Conservation (phyloP, 2,888 invertebrate genomes). For the Diarsia dahlii region DNA sequence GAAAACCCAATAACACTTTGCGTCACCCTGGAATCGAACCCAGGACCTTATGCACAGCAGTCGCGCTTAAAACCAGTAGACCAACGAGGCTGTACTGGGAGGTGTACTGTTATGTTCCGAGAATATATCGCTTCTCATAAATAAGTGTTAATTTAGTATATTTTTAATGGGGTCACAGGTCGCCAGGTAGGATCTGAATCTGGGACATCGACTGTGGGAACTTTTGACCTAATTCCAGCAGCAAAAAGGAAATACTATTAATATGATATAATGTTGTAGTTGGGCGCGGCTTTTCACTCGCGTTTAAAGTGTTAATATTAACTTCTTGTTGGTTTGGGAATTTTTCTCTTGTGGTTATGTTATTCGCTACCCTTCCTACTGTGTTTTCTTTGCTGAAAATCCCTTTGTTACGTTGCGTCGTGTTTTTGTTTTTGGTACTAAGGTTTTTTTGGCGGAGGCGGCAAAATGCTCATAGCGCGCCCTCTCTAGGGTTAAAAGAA, state of each 20-base stretch:
- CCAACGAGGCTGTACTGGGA: too few species aligned
- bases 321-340: not conserved
- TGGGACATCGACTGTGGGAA: constrained; percentile 46
- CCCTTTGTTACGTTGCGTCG: not conserved
- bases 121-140: constrained; percentile 6
- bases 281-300: constrained; percentile 28
- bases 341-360: too few species aligned
- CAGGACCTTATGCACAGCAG: too few species aligned
- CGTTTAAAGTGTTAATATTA: constrained; percentile 13
- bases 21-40: too few species aligned
- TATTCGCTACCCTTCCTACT: not conserved
- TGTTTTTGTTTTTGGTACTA: not conserved
- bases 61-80: too few species aligned
- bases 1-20: too few species aligned
- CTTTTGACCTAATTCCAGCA: constrained; percentile 58
- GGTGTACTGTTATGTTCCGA: not conserved
- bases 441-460: too few species aligned
- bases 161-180: constrained; percentile 58
- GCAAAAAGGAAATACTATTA: constrained; percentile 44
- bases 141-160: constrained; percentile 41
- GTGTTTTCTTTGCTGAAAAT: not conserved
- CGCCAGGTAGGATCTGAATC: constrained; percentile 37
- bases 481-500: not conserved
- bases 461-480: too few species aligned
- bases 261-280: constrained; percentile 41